A percentile compares a stretch with the other conserved stretches of the same genome.
Evolutionary conservation across 2,888 invertebrate species (phyloP).

Genomic region (Chromoteleia sp.): DNA sequence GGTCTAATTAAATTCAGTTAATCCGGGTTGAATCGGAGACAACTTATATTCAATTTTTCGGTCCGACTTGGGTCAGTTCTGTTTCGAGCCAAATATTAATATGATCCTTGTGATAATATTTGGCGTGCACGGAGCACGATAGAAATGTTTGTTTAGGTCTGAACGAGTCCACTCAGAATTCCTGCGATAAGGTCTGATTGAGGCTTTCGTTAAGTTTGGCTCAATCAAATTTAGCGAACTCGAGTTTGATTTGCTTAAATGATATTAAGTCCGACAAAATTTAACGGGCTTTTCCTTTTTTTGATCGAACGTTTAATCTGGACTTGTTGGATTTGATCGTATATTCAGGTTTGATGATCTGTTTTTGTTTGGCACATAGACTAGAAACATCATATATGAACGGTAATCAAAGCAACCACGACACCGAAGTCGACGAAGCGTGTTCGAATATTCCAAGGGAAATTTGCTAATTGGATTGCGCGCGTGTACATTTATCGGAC

Average conservation of each 20-base stretch:
- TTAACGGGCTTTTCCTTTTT: too few relatives aligned
- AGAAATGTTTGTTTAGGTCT: conserved; percentile 30
- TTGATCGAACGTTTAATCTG: not conserved
- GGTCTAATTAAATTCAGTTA: conserved; percentile 7
- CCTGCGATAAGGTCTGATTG: conserved; percentile 48
- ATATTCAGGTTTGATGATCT: not conserved
- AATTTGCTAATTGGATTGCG: conserved; percentile 6
- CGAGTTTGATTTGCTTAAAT: not conserved
- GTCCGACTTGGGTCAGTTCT: not conserved
- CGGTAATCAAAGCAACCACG: conserved; percentile 17
- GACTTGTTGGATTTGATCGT: conserved; percentile 2
- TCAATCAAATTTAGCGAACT: conserved; percentile 30
- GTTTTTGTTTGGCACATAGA: conserved; percentile 6
- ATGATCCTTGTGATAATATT: conserved; percentile 33
- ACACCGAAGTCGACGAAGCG: conserved; percentile 5
- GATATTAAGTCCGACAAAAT: conserved; percentile 15
- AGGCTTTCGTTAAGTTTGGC: conserved; percentile 15
- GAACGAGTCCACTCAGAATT: conserved; percentile 10
- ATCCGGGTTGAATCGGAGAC: not conserved
- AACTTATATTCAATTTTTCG: not conserved
- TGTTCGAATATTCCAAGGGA: conserved; percentile 8
- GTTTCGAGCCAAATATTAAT: not conserved
- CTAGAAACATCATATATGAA: not conserved
- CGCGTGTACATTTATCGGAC: too few relatives aligned
- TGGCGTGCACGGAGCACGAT: conserved; percentile 3